Conservation (phyloP, 2,113 vertebrate genomes). For the Chloropsis cyanopogon region DNA sequence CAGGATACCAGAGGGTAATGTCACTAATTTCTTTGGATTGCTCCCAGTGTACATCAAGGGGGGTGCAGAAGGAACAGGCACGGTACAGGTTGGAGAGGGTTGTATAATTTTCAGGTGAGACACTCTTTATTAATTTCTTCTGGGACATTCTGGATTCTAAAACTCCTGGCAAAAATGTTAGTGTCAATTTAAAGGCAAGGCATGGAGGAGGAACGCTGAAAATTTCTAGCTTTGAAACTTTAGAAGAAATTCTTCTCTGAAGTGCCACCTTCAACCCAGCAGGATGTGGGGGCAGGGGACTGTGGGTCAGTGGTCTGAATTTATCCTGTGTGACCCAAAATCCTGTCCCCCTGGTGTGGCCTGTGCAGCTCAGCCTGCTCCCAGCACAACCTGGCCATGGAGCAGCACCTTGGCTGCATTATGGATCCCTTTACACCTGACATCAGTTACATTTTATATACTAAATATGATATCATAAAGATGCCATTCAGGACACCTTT, state of each 20-base stretch:
- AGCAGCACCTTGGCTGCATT: accelerated
- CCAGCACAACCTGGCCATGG: accelerated
- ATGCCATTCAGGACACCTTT: neutral
- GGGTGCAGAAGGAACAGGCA: neutral
- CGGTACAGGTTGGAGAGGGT: neutral
- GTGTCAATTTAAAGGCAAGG: neutral
- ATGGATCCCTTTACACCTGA: neutral
- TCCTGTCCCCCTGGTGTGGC: accelerated
- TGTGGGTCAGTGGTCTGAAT: neutral
- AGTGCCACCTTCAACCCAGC: neutral
- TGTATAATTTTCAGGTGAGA: neutral
- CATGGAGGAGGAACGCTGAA: neutral
- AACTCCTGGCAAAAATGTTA: neutral
- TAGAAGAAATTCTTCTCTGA: neutral
- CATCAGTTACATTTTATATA: no score
- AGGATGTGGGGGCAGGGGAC: neutral
- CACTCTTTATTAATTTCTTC: neutral
- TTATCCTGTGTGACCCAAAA: neutral
- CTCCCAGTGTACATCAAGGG: neutral
- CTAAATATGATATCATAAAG: neutral
- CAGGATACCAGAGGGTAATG: neutral
- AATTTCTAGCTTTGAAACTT: neutral
- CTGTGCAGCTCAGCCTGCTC: neutral
- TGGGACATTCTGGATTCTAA: neutral
- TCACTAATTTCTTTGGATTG: conserved; percentile 24